Conservation (phyloP, 2,888 invertebrate genomes). For the Chrysodeixis includens region DNA sequence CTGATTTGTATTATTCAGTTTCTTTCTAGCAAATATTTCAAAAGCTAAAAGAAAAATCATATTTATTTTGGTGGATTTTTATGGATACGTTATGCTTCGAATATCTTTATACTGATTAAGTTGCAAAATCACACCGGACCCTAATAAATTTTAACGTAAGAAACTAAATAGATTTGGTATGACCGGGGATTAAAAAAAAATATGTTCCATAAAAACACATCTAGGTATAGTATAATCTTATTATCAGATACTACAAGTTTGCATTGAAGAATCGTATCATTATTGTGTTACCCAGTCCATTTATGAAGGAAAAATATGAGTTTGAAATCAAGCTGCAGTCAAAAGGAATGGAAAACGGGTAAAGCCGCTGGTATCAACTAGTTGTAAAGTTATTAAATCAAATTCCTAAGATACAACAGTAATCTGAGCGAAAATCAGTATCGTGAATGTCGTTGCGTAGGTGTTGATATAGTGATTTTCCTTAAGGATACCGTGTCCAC, state of each 20-base stretch:
- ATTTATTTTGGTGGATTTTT: background rate
- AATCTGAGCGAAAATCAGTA: constrained; percentile 6
- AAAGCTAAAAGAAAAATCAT: background rate
- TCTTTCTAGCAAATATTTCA: background rate
- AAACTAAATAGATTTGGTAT: no score
- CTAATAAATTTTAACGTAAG: background rate
- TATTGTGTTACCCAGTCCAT: no score
- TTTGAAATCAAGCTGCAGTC: no score
- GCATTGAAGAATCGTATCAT: no score
- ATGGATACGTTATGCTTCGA: background rate
- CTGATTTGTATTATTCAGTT: background rate
- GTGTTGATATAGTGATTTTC: constrained; percentile 19
- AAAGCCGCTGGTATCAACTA: no score
- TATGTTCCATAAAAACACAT: no score
- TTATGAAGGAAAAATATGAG: no score
- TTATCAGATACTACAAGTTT: no score
- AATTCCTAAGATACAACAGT: background rate
- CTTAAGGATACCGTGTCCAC: background rate
- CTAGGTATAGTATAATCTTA: no score
- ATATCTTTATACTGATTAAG: background rate
- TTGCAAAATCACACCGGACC: background rate
- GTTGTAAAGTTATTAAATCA: no score
- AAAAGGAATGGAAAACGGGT: no score
- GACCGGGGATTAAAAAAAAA: no score
- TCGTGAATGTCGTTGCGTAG: constrained; percentile 34